Base-by-base conservation (phyloP, 2,113 vertebrate genomes). In the Amblyopsis rosae region DNA sequence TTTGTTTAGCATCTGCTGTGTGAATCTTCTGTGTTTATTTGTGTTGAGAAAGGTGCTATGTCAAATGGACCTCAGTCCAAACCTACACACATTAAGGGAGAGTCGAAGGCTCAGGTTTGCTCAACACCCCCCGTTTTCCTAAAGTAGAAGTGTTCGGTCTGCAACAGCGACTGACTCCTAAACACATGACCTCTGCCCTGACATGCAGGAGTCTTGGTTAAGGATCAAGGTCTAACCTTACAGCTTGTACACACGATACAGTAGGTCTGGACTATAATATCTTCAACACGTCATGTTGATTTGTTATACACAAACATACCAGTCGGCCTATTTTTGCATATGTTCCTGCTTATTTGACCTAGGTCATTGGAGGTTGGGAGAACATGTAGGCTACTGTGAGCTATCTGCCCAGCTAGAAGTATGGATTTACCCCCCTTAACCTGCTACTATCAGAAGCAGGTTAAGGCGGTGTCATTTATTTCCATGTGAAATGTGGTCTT, bases 131-230 rank as follows among this genome's bases (percentile, higher is more conserved):
- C 70, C 67, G 77, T 65, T 78, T 78, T 84, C 82, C 74, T 72
- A 76, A 87, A 84, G 66, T 76, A 70, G 73, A 75, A 82, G 65
- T 9, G 54, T 47, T 64, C 71, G 79, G 77, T 81, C 69, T 85
- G 76, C 67, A 75, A 58, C 72, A 53, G 53, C 62, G 55, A 58
- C 62, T 63, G 65, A 58, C 67, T 72, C 13, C 59, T 51, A 59
- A 65, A 70, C 68, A 17, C 75, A 47, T 86, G 79, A 83, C 76
- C 77, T 49, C 54, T 65, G 32, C 49, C 47, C 70, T 70, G 73
- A 72, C 72, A 86, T 64, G 62, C 55, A 86, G 83, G 57, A 49
- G 61, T 71, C 54, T 48, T 33, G 60, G 15, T 19, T 32, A 1
- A 19, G 65, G 69, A 62, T 15, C 61, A 73, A 62, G 63, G 68